Evolutionary conservation across 2,888 invertebrate genomes (phyloP).

Genomic region (Nomada goodeniana): DNA sequence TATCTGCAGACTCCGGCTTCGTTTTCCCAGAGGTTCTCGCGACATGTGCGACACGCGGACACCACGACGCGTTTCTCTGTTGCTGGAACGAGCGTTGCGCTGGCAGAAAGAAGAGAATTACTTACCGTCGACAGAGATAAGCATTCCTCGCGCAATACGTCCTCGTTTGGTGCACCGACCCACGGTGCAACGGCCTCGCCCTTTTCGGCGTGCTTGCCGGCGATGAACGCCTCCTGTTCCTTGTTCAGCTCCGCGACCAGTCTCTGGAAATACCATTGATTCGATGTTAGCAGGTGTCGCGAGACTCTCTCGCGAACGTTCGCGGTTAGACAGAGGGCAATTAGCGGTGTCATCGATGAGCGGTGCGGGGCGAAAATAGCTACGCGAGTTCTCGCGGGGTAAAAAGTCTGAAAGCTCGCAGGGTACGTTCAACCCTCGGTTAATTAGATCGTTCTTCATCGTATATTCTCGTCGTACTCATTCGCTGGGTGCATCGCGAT

Average conservation of each 20-base stretch:
- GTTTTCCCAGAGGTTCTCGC: conserved; percentile 9
- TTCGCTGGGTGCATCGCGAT: too few relatives aligned
- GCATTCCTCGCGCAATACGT: conserved; percentile 97
- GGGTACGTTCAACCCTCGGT: conserved; percentile 50
- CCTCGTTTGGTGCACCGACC: conserved; percentile 98
- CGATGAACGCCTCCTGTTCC: conserved; percentile 98
- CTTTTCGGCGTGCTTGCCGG: conserved; percentile 91
- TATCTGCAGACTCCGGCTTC: not conserved
- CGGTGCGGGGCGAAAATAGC: not conserved
- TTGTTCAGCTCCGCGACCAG: conserved; percentile 98
- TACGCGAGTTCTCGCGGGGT: not conserved
- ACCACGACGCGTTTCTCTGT: not conserved
- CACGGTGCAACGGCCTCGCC: conserved; percentile 94
- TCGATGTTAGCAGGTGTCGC: conserved; percentile 34
- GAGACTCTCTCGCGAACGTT: not conserved
- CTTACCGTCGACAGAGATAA: conserved; percentile 95
- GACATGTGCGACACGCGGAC: not conserved
- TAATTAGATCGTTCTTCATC: conserved; percentile 48
- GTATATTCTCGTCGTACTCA: conserved; percentile 17
- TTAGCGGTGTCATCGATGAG: conserved; percentile 49
- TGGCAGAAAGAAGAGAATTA: conserved; percentile 38
- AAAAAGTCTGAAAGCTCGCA: conserved; percentile 4
- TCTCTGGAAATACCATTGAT: conserved; percentile 88
- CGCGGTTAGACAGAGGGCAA: conserved; percentile 32
- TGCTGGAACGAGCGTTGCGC: not conserved